Evolutionary conservation across 1,140 invertebrate species (phyloP), one percentile per base, ranked within the genome.

Genomic region (Zophobas morio): DNA sequence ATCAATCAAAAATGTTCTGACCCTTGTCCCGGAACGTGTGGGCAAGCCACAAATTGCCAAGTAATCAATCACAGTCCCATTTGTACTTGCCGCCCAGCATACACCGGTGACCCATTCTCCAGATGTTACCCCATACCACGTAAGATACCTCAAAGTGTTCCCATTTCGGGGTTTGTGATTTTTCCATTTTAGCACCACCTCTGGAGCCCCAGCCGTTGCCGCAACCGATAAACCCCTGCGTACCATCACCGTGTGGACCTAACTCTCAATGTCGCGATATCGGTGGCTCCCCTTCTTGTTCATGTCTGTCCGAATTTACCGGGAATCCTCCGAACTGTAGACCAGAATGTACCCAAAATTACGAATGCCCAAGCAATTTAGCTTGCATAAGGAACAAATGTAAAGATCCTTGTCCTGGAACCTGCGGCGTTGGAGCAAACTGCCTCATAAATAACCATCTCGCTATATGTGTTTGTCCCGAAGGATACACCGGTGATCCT

Each of bases 321-420:
- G 94, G 94, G 39, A 90, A 89, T 81, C 93, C 93, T 46, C 92
- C 92, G 32, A 91, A 91, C 80, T 94, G 93, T 83, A 87, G 91
- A 81, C 92, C 93, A 1, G 92, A 94, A 86, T 94, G 91, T 85
- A 89, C 86, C 40, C 92, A 91, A 56, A 92, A 92, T 84, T 84
- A 90, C 1, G 92, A 93, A 82, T 93, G 92, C 82, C 75, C 89
- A 1, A 90, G 89, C 82, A 88, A 90, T 78, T 84, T 84, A 66
- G 92, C 91, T 51, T 93, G 92, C 82, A 90, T 92, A 54, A 88
- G 90, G 72, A 89, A 91, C 60, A 92, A 90, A 86, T 94, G 93
- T 85, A 84, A 86, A 78, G 91, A 93, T 84, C 93, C 93, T 74
- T 94, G 93, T 84, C 89, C 89, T n/a, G 93, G 92, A n/a, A 90